Base-by-base conservation (phyloP, 2,113 vertebrate species). In the Equus przewalskii region DNA sequence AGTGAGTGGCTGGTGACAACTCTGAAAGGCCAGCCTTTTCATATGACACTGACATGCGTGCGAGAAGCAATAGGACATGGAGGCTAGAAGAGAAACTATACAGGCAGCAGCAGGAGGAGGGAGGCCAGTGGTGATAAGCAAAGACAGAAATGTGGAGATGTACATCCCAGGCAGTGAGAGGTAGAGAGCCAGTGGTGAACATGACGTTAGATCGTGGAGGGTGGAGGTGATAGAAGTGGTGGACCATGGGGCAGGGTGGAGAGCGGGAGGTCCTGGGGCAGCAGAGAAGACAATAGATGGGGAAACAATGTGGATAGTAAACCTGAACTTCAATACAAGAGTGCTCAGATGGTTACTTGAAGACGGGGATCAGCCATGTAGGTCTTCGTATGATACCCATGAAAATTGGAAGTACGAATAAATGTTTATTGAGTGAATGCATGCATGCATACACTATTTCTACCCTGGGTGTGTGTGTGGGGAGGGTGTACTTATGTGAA, bases 401-500 rank as follows among this genome's bases (percentile, higher is more conserved):
- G 22, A 76, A 16, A 15, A 0, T n/a, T 7, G 22, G 24, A 41
- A 51, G 10, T 7, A 6, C 4, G 6, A n/a, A 44, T 33, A 33
- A 24, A 51, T 30, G 26, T 36, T 54, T 86, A 60, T 30, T 86
- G 85, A 56, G 19, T 26, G n/a, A 56, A 9, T 21, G 16, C 4
- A 1, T 15, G 19, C 8, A 1, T 5, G 13, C 24, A 5, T 3
- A 12, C 1, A 14, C 49, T 7, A 1, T 78, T 36, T 75, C 83
- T 64, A 22, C 70, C 0, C 0, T 33, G 81, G 3, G 28, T n/a
- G 26, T 54, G 10, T 80, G 62, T 30, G 26, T 44, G 3, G 9
- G 3, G 1, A 4, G 19, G 4, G 7, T 60, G n/a, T 16, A 2
- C 8, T 7, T 18, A 2, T 1, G 6, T 22, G 36, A n/a, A 11